A percentile compares a stretch with the other conserved stretches of the same genome.
Evolutionary conservation across 2,113 vertebrate genomes (phyloP).

Genomic region (Thymallus thymallus): DNA sequence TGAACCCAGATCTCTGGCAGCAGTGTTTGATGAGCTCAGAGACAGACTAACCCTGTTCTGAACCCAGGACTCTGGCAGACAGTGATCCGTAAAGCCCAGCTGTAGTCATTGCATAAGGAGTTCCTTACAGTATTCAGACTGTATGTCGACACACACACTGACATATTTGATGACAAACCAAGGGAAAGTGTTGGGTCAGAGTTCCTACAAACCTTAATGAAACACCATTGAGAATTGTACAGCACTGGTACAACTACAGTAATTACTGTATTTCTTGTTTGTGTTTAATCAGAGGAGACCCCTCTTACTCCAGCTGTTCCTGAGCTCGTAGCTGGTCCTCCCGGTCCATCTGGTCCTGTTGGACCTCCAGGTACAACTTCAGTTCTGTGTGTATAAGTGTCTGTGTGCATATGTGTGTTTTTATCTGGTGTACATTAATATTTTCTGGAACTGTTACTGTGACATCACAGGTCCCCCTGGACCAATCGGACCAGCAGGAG

Average conservation of each 20-base stretch:
- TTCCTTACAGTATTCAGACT: no score
- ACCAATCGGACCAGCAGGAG: conserved; percentile 78
- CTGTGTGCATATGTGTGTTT: no score
- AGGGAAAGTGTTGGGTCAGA: not conserved
- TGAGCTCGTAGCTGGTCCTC: conserved; percentile 63
- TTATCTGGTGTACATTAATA: not conserved
- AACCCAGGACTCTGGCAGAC: no score
- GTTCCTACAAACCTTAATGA: not conserved
- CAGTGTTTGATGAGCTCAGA: no score
- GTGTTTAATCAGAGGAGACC: conserved; percentile 38
- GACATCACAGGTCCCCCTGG: conserved; percentile 71
- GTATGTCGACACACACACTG: not conserved
- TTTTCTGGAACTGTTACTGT: conserved; percentile 10
- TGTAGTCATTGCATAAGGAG: no score
- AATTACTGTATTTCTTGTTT: not conserved
- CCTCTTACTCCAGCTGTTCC: not conserved
- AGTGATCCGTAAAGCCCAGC: no score
- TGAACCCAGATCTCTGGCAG: no score
- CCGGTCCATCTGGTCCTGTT: conserved; percentile 61
- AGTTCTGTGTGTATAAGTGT: not conserved
- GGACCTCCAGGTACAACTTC: conserved; percentile 61
- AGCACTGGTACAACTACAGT: not conserved
- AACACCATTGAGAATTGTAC: not conserved
- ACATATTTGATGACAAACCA: not conserved
- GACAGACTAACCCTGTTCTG: no score